Evolutionary conservation across 2,113 vertebrate species (phyloP).

Genomic region (Gallinago paraguaiae): DNA sequence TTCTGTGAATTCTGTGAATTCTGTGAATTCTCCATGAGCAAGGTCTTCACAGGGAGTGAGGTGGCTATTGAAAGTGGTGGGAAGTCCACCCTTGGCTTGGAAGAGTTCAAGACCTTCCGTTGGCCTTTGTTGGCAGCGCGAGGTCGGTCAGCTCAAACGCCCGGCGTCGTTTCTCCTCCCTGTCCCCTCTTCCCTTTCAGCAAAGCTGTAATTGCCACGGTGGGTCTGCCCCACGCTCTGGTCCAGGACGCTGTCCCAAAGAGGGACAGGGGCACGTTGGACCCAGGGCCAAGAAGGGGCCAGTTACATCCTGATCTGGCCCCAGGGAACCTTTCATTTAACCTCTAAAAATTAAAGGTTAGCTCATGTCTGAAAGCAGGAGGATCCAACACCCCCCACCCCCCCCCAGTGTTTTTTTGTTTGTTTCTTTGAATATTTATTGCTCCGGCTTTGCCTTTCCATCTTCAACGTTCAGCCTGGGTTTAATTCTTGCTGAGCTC

Average conservation of each 20-base stretch:
- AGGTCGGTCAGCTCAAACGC: neutral
- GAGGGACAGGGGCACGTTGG: neutral
- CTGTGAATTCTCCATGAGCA: neutral
- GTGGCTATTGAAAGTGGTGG: neutral
- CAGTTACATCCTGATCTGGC: neutral
- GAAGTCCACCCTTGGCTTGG: neutral
- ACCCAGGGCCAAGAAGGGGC: neutral
- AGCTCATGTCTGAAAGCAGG: neutral
- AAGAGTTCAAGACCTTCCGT: neutral
- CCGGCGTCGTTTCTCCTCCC: rapidly evolving
- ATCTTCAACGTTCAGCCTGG: neutral
- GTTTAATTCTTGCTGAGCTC: slow-evolving; percentile 54
- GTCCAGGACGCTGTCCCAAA: neutral
- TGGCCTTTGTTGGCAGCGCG: neutral
- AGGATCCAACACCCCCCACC: neutral
- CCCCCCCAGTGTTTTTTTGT: too few species aligned
- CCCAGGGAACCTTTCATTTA: neutral
- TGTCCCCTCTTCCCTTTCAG: neutral
- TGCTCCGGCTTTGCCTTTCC: neutral
- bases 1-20: neutral
- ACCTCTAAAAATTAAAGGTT: slow-evolving; percentile 27
- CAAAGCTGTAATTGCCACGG: neutral
- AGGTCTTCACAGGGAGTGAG: neutral
- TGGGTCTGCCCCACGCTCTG: neutral
- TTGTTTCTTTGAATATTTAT: slow-evolving; percentile 30